These are phyloP conservation scores for Aplodontia rufa DNA, from an alignment of 2,113 vertebrate genomes.

Conservation along the genomic window DNA sequence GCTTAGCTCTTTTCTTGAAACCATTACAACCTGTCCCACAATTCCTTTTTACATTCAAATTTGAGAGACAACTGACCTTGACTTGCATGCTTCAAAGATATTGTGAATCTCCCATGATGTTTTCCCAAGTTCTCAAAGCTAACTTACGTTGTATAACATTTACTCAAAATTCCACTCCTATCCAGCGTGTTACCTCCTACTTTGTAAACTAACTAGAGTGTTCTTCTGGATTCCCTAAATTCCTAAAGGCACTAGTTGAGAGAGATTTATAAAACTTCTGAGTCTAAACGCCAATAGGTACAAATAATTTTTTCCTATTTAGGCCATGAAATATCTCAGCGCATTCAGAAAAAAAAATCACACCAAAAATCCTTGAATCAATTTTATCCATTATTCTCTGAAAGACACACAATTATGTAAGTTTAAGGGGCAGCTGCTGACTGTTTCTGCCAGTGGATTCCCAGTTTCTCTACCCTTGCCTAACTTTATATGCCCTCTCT, in stretches of 20 bases:
- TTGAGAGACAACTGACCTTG: neutral
- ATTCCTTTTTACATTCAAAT: neutral
- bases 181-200: no score
- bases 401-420: neutral
- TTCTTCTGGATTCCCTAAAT: neutral
- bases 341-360: neutral
- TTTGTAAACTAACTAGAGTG: neutral
- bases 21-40: neutral
- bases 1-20: neutral
- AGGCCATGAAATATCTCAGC: neutral
- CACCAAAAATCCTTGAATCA: neutral
- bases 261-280: neutral
- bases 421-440: neutral
- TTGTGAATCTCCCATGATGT: neutral
- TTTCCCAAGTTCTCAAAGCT: neutral
- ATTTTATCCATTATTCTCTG: neutral
- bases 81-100: neutral
- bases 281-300: neutral
- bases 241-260: neutral
- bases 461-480: neutral
- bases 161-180: neutral
- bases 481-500: neutral
- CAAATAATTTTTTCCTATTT: neutral
- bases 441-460: neutral
- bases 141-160: neutral